Conservation (phyloP, 2,888 invertebrate species). For the Serripes groenlandicus region DNA sequence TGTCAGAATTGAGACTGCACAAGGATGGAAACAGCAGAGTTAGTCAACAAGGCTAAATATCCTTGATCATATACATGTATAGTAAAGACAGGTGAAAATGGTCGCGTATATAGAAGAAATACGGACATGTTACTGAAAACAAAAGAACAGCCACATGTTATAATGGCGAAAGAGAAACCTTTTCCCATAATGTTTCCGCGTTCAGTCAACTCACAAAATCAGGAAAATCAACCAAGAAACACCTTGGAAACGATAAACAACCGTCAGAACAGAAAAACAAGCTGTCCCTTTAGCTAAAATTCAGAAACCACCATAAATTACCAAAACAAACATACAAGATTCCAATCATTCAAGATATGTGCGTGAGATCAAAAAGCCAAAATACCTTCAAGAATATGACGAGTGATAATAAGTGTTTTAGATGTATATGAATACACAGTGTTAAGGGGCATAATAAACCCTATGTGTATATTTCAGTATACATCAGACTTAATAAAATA, state of each 20-base stretch:
- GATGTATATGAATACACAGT: background rate
- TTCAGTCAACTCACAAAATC: background rate
- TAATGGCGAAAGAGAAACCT: background rate
- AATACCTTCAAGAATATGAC: background rate
- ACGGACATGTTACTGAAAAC: constrained; percentile 13
- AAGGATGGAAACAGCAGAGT: constrained; percentile 56
- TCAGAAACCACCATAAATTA: background rate
- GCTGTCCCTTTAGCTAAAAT: background rate
- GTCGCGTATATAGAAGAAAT: constrained; percentile 34
- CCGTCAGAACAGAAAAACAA: background rate
- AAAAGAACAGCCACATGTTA: background rate
- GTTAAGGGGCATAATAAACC: background rate
- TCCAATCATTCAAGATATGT: background rate
- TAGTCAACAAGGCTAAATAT: background rate
- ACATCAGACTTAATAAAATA: too few relatives aligned
- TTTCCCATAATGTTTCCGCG: background rate
- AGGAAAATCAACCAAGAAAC: background rate
- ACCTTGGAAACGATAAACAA: background rate
- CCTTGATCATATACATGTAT: constrained; percentile 42
- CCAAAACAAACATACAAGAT: background rate
- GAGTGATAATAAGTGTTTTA: background rate
- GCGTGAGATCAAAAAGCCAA: background rate
- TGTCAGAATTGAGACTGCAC: constrained; percentile 21
- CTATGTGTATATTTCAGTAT: background rate
- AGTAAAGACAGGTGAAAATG: constrained; percentile 38